Percentiles rank a stretch among this genome's conserved stretches.
Conservation (phyloP, 2,888 invertebrate species). For the Aleiodes leptofemur region DNA sequence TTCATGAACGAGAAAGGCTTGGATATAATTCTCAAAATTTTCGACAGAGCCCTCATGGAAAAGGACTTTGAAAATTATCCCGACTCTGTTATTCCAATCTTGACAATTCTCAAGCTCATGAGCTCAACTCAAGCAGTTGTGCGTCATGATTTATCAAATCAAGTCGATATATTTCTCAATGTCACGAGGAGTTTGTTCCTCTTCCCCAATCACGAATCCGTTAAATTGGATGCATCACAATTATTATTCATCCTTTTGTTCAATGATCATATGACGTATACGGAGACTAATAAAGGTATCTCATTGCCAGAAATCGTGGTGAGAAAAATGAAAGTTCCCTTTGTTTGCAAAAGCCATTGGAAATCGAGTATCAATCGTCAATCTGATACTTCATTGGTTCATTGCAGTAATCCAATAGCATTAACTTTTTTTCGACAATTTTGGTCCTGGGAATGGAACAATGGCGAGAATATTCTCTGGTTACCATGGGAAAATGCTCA, state of each 20-base stretch:
- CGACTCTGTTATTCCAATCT: conserved; percentile 76
- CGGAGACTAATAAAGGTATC: conserved; percentile 54
- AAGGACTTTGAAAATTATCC: conserved; percentile 76
- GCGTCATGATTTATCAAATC: conserved; percentile 78
- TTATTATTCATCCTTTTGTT: conserved; percentile 77
- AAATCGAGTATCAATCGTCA: conserved; percentile 74
- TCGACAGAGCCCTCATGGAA: conserved; percentile 75
- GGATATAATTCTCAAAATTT: conserved; percentile 75
- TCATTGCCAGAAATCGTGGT: conserved; percentile 76
- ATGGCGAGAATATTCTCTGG: conserved; percentile 62
- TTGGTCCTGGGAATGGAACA: conserved; percentile 71
- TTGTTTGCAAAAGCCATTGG: conserved; percentile 76
- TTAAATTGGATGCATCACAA: conserved; percentile 76
- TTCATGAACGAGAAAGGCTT: conserved; percentile 80
- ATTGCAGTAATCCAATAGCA: conserved; percentile 57
- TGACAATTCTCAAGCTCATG: conserved; percentile 76
- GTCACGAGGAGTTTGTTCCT: conserved; percentile 78
- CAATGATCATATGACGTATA: conserved; percentile 72
- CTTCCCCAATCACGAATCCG: conserved; percentile 77
- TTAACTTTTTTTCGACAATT: conserved; percentile 65
- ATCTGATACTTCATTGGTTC: conserved; percentile 63
- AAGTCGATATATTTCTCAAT: conserved; percentile 74
- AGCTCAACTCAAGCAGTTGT: conserved; percentile 78
- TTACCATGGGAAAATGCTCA: conserved; percentile 59
- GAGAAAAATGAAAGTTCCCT: conserved; percentile 75